A percentile compares a stretch with the other conserved stretches of the same genome.
Conservation (phyloP, 2,113 vertebrate species). For the Etheostoma spectabile region DNA sequence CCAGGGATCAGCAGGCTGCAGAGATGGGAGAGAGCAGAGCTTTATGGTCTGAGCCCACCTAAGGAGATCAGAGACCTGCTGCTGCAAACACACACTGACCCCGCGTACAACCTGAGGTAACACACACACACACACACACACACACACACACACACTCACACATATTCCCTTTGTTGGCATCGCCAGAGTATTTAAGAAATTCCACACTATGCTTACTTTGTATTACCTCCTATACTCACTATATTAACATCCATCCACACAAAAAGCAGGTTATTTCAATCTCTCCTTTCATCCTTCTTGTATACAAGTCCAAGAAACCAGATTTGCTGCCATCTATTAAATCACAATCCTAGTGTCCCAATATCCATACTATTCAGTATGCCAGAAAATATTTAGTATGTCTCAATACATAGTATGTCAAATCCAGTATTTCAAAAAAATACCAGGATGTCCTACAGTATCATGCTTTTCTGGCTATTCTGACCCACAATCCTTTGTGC, state of each 20-base stretch:
- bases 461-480: no score
- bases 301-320: background rate
- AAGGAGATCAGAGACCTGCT: constrained; percentile 82
- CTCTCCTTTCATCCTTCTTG: background rate
- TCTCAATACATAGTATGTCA: no score
- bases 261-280: background rate
- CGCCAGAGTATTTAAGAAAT: background rate
- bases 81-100: constrained; percentile 44
- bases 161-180: background rate
- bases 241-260: background rate
- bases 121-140: constrained; percentile 4
- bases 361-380: no score
- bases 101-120: constrained; percentile 56
- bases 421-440: no score
- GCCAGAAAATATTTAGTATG: no score
- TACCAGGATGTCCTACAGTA: no score
- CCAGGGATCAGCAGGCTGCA: constrained; percentile 90
- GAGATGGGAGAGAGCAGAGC: constrained; percentile 89
- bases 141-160: no score
- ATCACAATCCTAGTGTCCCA: background rate
- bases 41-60: constrained; percentile 87
- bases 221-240: background rate
- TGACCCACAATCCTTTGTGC: no score
- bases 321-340: background rate
- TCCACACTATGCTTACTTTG: background rate